Base-by-base conservation (phyloP, 1,140 invertebrate species). In the Magallana ariakensis region DNA sequence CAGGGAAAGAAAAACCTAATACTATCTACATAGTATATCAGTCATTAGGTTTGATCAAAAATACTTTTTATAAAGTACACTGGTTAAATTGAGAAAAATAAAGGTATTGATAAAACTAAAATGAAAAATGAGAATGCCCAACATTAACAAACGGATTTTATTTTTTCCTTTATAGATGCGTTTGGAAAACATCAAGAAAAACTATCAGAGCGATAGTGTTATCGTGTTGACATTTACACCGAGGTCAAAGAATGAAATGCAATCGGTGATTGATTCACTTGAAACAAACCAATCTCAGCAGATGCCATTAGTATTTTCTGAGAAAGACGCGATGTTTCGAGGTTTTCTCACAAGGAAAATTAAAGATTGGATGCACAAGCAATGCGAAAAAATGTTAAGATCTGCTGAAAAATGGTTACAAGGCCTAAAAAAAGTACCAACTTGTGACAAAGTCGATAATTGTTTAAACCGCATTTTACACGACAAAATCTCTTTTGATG, bases 271-370 rank as follows among this genome's bases (percentile, higher is more conserved):
- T 33, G 66, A 70, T 26, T 26, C 7, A 4, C 22, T 33, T 70
- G 22, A 22, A 26, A 26, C 9, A 26, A 10, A 70, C 22, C 13
- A 8, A 13, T 33, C 22, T 33, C 22, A 70, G 0, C 4, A 8
- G 7, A 9, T 22, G 22, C 22, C n/a, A 9, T 1, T 70, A 33
- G 22, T 70, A 26, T 70, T 70, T 70, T 9, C 66, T 11, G 66
- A 70, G 4, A 70, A 70, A 70, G 66, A 70, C 13, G n/a, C n/a
- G 13, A 70, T 70, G 66, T 26, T 70, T 22, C 22, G 66, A 22
- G 66, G 66, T 26, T 70, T 70, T 70, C 22, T 70, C 1, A 26
- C 66, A 26, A 70, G 66, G 33, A 70, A 70, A 70, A 22, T 70
- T 26, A 9, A 26, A 70, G 22, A 70, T 10, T 70, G 66, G 66